Percentiles rank a stretch among this genome's conserved stretches.
Evolutionary conservation across 2,797 vertebrate genomes (phyloP).

Genomic region (Falco peregrinus): DNA sequence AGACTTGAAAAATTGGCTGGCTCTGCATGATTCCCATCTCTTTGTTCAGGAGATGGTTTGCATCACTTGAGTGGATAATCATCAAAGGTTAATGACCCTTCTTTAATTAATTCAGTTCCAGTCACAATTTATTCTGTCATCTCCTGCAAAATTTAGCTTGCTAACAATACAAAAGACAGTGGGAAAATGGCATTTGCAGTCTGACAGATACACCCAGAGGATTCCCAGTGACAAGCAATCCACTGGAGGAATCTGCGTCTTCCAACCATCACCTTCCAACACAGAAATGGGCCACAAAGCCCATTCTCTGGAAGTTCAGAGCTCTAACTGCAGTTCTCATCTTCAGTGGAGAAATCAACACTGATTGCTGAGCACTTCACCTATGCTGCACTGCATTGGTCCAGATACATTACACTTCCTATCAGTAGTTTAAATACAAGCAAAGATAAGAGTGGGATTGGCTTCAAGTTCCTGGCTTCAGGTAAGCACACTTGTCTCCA

Average conservation of each 20-base stretch:
- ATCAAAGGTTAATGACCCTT: neutral
- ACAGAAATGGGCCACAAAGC: neutral
- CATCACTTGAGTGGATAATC: neutral
- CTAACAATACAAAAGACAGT: neutral
- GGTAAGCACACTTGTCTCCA: neutral
- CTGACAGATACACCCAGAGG: neutral
- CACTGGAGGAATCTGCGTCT: neutral
- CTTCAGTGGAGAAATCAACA: neutral
- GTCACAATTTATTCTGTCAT: neutral
- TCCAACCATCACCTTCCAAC: neutral
- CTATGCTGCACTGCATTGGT: neutral
- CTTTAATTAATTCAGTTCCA: neutral
- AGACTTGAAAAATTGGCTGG: neutral
- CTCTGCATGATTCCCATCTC: neutral
- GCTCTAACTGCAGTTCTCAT: neutral
- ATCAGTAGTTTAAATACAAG: neutral
- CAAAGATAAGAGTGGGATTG: neutral
- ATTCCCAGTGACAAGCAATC: neutral
- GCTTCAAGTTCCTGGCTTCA: neutral
- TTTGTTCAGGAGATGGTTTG: neutral
- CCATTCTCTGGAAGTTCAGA: neutral
- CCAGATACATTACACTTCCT: neutral
- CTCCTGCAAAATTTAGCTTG: neutral
- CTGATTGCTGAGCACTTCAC: neutral
- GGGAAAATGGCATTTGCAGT: neutral